Percentiles rank a stretch among this genome's conserved stretches.
phyloP scores from a whole-genome alignment of 2,113 vertebrate species.

The Trachemys scripta region DNA sequence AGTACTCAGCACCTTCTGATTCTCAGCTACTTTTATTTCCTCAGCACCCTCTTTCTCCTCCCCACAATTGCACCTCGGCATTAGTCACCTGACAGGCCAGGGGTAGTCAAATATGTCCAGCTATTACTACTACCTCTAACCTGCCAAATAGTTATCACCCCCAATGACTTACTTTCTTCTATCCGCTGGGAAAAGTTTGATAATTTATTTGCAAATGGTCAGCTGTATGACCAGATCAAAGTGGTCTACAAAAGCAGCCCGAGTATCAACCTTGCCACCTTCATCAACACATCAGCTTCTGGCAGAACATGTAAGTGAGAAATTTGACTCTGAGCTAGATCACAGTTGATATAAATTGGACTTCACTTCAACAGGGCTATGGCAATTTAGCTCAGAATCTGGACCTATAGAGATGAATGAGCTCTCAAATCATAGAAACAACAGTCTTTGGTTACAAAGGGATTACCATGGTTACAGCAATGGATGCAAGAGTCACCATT shows the following conservation, averaged over 20 bases:
- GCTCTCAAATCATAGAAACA: background rate
- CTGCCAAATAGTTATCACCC: background rate
- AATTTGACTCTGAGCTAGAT: background rate
- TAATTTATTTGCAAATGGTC: background rate
- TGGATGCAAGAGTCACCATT: background rate
- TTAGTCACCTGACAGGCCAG: constrained; percentile 34
- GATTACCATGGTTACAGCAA: background rate
- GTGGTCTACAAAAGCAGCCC: background rate
- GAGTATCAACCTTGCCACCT: background rate
- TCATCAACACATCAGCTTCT: background rate
- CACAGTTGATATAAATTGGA: background rate
- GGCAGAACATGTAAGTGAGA: background rate
- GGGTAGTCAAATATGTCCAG: constrained; percentile 9
- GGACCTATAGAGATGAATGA: background rate
- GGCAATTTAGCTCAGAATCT: background rate
- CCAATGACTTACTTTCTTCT: background rate
- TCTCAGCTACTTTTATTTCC: constrained; percentile 42
- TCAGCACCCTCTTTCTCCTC: background rate
- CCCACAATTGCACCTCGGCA: background rate
- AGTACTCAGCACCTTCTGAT: constrained; percentile 10
- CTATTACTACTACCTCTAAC: constrained; percentile 33
- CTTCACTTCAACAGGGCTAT: background rate
- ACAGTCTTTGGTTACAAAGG: background rate
- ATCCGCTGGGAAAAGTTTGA: background rate
- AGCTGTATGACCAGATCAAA: background rate